Evolutionary conservation across 2,113 vertebrate species (phyloP), one percentile per base, ranked within the genome.

Genomic region (Eulemur macaco): DNA sequence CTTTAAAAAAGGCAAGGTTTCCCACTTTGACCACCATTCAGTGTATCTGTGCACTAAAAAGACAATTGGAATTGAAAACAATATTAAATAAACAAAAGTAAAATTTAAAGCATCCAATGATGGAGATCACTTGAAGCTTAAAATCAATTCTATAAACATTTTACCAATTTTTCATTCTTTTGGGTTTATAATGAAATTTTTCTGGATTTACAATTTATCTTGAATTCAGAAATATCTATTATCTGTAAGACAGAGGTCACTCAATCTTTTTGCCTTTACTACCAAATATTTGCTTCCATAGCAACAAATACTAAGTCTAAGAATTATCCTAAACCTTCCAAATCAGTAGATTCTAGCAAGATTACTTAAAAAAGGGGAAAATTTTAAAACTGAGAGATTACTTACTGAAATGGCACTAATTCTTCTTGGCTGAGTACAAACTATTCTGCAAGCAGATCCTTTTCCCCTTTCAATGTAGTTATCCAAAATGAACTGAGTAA

Each of bases 401-500:
- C 99, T 95, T 98, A 99, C 99, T 0, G 99, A 99, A 97, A 99
- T 99, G 93, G 99, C 99, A 12, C 99, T 99, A 98, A 99, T 99
- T 71, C 99, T 99, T 39, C 99, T 98, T 0, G 99, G 99, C 97
- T 99, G 99, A 0, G 99, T 99, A 93, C 99, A 99, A 45, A 99
- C 99, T 50, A 99, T 99, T 23, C 99, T 98, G 98, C 99, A 99
- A 0, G 98, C 73, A 1, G 99, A 99, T 39, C 99, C 99, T 87
- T 98, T 96, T 60, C 99, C 99, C 60, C 98, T 98, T 91, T 98
- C 98, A 42, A 99, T 99, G 91, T 99, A 98, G 94, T 99, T 99
- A 86, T 99, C 99, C 89, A 99, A 98, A 98, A 99, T 99, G 98
- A 99, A 99, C 97, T 99, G 99, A 0, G 99, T 99, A 29, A 99